Evolutionary conservation across 1,140 invertebrate genomes (phyloP).

Genomic region (Penaeus indicus): DNA sequence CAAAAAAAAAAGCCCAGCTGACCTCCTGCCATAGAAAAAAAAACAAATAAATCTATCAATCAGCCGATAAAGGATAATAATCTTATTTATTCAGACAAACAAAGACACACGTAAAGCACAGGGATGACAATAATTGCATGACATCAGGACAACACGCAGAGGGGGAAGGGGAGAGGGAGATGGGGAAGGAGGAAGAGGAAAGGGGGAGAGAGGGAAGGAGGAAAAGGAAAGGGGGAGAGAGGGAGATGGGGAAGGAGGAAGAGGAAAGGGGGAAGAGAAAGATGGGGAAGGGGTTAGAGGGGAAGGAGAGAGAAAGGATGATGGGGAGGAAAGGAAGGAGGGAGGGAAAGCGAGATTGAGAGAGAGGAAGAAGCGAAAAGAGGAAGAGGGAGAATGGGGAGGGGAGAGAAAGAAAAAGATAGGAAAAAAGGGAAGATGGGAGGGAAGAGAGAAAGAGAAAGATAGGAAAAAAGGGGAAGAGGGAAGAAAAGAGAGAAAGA

Average conservation of each 20-base stretch:
- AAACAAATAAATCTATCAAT: too few relatives aligned
- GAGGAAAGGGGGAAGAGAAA: neutral
- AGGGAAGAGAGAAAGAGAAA: neutral
- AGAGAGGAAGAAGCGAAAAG: neutral
- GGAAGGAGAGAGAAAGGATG: constrained; percentile 1
- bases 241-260: too few relatives aligned
- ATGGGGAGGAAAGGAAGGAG: neutral
- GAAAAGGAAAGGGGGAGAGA: too few relatives aligned
- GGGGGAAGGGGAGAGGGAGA: neutral
- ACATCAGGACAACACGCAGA: neutral
- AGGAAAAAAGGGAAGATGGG: neutral
- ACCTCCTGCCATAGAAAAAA: too few relatives aligned
- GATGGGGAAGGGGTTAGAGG: neutral
- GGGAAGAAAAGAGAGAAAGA: neutral
- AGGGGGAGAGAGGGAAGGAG: too few relatives aligned
- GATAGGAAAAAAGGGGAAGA: constrained; percentile 4
- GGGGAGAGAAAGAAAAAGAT: neutral
- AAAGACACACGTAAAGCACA: neutral
- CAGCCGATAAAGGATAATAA: too few relatives aligned
- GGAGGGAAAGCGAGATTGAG: neutral
- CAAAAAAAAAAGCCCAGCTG: too few relatives aligned
- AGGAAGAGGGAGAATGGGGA: neutral
- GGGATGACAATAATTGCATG: too few relatives aligned
- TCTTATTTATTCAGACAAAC: too few relatives aligned
- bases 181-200: too few relatives aligned